These are phyloP conservation scores for Phycodurus eques DNA, from an alignment of 2,113 vertebrate species.

Conservation along the genomic window DNA sequence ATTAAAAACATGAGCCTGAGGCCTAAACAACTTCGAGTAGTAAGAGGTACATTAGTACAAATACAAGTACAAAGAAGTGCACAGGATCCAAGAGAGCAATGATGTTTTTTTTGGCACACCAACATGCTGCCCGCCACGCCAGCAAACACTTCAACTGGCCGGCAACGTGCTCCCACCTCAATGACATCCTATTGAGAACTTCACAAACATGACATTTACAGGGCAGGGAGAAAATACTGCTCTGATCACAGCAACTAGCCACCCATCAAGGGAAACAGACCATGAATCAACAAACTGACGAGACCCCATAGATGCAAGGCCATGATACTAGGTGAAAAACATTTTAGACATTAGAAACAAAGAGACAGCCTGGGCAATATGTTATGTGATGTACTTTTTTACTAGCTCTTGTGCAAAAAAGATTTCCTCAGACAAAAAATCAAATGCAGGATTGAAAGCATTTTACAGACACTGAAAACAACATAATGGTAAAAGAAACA, in stretches of 20 bases:
- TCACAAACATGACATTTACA: not conserved
- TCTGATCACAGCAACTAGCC: not conserved
- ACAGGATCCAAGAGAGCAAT: not conserved
- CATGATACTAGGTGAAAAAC: not conserved
- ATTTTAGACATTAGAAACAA: not conserved
- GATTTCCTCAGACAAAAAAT: too few species aligned
- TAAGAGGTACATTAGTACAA: not conserved
- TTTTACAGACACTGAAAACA: too few species aligned
- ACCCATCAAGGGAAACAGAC: not conserved
- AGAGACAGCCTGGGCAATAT: too few species aligned
- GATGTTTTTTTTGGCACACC: not conserved
- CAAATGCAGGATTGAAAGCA: too few species aligned
- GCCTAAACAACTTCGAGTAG: not conserved
- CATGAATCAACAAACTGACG: not conserved
- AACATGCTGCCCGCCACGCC: not conserved
- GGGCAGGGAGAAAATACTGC: not conserved
- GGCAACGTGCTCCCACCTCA: not conserved
- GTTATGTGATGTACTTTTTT: too few species aligned
- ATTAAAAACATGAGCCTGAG: not conserved
- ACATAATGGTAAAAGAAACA: too few species aligned
- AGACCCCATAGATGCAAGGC: not conserved
- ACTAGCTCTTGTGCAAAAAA: too few species aligned
- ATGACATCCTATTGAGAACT: conserved; percentile 1
- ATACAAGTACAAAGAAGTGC: not conserved
- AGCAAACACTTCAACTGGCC: not conserved